Percentiles rank a stretch among this genome's conserved stretches.
Evolutionary conservation across 2,113 vertebrate genomes (phyloP).

Genomic region (Genyomyrus donnyi): DNA sequence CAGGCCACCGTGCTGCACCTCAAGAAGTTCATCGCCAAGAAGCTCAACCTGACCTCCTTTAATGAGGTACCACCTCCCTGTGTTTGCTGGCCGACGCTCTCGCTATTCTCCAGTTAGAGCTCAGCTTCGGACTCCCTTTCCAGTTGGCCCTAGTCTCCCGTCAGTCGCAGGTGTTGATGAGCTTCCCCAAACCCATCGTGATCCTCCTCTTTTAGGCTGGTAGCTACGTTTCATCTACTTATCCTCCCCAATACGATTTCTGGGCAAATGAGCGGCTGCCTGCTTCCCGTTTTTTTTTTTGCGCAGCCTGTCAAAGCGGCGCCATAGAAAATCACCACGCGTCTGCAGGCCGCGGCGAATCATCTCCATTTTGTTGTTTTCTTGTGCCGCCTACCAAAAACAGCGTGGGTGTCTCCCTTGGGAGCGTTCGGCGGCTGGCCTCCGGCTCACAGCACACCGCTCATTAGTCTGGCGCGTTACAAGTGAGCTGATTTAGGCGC

Average conservation of each 20-base stretch:
- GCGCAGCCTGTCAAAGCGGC: conserved; percentile 24
- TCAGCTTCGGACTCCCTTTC: not conserved
- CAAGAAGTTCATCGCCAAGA: conserved; percentile 99
- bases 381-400: not conserved
- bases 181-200: not conserved
- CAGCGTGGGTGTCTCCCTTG: not conserved
- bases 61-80: conserved; percentile 76
- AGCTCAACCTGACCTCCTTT: conserved; percentile 96
- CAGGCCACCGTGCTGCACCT: conserved; percentile 96
- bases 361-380: not conserved
- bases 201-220: not conserved
- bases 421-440: not conserved
- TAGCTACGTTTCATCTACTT: conserved; percentile 6
- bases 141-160: not conserved
- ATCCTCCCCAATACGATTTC: conserved; percentile 16
- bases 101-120: not conserved
- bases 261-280: conserved; percentile 21
- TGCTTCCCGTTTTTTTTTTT: conserved; percentile 15
- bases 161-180: not conserved
- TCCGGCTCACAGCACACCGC: not conserved
- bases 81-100: not conserved
- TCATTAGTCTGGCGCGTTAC: not conserved
- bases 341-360: not conserved
- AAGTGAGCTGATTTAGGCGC: not conserved
- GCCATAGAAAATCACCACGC: not conserved